Percentiles rank a stretch among this genome's conserved stretches.
Conservation (phyloP, 2,113 vertebrate genomes). For the Phasianus colchicus region DNA sequence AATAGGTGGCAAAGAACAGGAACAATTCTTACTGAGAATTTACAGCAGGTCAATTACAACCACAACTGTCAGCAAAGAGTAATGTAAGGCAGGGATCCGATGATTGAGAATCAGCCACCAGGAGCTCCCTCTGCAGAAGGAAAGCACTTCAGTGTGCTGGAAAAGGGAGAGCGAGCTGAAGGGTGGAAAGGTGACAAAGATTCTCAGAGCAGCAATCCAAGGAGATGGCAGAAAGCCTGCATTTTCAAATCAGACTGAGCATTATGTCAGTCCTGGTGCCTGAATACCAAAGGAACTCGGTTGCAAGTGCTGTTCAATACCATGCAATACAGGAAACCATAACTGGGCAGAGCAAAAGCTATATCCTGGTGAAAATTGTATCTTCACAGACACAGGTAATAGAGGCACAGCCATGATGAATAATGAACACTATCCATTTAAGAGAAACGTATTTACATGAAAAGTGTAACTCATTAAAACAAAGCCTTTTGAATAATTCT, state of each 20-base stretch:
- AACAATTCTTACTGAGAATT: slow-evolving; percentile 25
- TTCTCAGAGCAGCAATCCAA: background rate
- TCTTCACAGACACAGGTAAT: background rate
- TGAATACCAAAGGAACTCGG: background rate
- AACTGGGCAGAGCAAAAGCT: background rate
- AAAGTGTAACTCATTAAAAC: background rate
- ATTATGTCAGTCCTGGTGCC: background rate
- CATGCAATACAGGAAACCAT: background rate
- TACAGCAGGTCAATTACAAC: slow-evolving; percentile 56
- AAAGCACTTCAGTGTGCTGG: background rate
- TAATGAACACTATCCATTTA: background rate
- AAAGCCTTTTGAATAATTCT: background rate
- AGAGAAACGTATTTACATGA: background rate
- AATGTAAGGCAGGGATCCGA: background rate
- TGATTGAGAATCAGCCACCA: background rate
- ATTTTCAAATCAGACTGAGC: background rate
- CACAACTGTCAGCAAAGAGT: slow-evolving; percentile 35
- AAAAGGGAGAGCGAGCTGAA: background rate
- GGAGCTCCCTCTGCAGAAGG: background rate
- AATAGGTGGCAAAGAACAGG: slow-evolving; percentile 38
- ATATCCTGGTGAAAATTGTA: background rate
- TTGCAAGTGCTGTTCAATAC: background rate
- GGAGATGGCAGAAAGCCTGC: background rate
- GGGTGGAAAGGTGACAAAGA: background rate
- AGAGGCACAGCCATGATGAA: background rate